Evolutionary conservation across 2,888 invertebrate species (phyloP), one percentile per base, ranked within the genome.

Genomic region (Opisthograptis luteolata): DNA sequence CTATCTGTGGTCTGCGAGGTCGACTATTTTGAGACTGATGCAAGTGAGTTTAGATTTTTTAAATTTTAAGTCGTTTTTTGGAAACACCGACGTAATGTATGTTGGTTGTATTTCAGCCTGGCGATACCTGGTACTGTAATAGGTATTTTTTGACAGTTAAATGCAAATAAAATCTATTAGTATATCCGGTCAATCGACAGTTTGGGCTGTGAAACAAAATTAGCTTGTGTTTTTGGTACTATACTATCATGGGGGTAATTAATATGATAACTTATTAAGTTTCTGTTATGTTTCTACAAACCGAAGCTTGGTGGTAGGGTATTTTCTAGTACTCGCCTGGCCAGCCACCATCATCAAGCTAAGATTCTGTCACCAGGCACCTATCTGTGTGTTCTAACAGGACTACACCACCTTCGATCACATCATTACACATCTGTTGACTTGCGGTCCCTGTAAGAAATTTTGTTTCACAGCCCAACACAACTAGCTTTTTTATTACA

Each of bases 21-120:
- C 66, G 68, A 62, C 59, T 70, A 64, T 72, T 73, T 79, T 84
- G 87, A 87, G 87, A 87, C 87, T 87, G 87, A 86, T 76, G 73
- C 47, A 17, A 68, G 80, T 79, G 83, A 81, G 76, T 75, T 74
- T 42, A 73, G 77, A 76, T 75, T 70, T 71, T 70, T 66, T 66
- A 64, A 66, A 66, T 64, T 68, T 68, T 79, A 76, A 68, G 71
- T 73, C 68, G 56, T 70, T 54, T 72, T 66, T 60, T 50, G 3
- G 30, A 36, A 37, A 24, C 39, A 25, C 5, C 4, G 14, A 15
- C 22, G 22, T 20, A 9, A 22, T 13, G n/a, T n/a, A 2, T 22
- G 35, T 19, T 19, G 9, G 17, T 8, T 19, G 7, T 34, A 19
- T 7, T 10, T 9, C n/a, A 22, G n/a, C 22, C 22, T n/a, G 2